phyloP scores from a whole-genome alignment of 2,888 invertebrate species.

The Eupithecia pulchellata region DNA sequence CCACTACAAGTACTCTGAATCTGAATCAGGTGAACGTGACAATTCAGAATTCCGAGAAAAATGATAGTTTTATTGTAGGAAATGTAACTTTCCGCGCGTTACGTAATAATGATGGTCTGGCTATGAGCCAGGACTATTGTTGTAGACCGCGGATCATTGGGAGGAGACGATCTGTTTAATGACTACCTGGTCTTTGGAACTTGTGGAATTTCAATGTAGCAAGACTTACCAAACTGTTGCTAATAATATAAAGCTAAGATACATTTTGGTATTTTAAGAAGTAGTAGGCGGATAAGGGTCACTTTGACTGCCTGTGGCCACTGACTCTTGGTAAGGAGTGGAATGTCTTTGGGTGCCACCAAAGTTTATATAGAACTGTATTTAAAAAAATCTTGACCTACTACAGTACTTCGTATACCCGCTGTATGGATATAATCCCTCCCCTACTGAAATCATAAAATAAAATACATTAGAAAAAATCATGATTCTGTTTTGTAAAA shows the following conservation, averaged over 20 bases:
- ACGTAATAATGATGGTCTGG: conserved; percentile 37
- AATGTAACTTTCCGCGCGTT: conserved; percentile 37
- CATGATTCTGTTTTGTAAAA: too few relatives aligned
- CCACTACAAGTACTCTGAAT: too few relatives aligned
- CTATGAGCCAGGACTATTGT: conserved; percentile 41
- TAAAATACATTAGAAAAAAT: too few relatives aligned
- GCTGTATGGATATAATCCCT: background rate
- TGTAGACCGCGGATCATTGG: conserved; percentile 29
- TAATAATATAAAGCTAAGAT: background rate
- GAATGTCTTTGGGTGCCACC: background rate
- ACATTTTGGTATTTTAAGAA: background rate
- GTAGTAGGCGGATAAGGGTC: background rate
- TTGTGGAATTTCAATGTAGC: conserved; percentile 10
- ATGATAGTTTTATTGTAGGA: conserved; percentile 35
- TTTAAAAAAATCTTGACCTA: background rate
- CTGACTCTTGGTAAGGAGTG: background rate
- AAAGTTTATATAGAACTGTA: background rate
- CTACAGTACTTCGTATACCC: background rate
- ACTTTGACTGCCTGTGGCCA: background rate
- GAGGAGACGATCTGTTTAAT: conserved; percentile 28
- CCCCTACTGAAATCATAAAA: too few relatives aligned
- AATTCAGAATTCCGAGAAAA: conserved; percentile 19
- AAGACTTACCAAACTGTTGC: background rate
- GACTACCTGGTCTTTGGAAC: conserved; percentile 19
- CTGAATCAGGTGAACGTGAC: conserved; percentile 29